Evolutionary conservation across 2,797 vertebrate genomes (phyloP).

Genomic region (Neomorphus geoffroyi): DNA sequence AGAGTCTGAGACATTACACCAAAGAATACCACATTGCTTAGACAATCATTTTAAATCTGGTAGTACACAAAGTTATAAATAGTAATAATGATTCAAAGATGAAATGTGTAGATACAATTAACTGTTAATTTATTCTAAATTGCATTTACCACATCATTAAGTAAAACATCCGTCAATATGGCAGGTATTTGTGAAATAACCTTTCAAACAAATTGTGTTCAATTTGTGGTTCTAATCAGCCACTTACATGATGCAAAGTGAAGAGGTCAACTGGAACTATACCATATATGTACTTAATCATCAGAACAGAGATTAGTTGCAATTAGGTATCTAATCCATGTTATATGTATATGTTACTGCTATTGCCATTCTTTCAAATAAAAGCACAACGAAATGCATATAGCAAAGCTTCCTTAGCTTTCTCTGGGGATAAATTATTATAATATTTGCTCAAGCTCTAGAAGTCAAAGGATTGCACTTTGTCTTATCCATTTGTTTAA

Average conservation of each 20-base stretch:
- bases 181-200: conserved; percentile 40
- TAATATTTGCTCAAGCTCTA: conserved; percentile 27
- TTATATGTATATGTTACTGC: background rate
- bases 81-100: background rate
- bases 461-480: conserved; percentile 51
- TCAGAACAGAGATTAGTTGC: conserved; percentile 39
- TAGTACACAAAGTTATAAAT: background rate
- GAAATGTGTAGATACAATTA: background rate
- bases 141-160: conserved; percentile 8
- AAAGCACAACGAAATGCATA: conserved; percentile 5
- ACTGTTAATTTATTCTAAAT: conserved; percentile 27
- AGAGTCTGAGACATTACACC: background rate
- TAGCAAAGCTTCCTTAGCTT: background rate
- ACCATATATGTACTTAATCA: background rate
- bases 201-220: conserved; percentile 13
- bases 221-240: conserved; percentile 49
- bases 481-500: conserved; percentile 14
- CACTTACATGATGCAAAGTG: background rate
- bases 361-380: conserved; percentile 26
- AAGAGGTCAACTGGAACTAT: conserved; percentile 5
- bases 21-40: background rate
- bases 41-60: background rate
- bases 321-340: conserved; percentile 46
- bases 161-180: conserved; percentile 6
- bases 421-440: conserved; percentile 26